These are phyloP conservation scores for Todiramphus chloris DNA, from an alignment of 2,113 vertebrate genomes.

Conservation along the genomic window DNA sequence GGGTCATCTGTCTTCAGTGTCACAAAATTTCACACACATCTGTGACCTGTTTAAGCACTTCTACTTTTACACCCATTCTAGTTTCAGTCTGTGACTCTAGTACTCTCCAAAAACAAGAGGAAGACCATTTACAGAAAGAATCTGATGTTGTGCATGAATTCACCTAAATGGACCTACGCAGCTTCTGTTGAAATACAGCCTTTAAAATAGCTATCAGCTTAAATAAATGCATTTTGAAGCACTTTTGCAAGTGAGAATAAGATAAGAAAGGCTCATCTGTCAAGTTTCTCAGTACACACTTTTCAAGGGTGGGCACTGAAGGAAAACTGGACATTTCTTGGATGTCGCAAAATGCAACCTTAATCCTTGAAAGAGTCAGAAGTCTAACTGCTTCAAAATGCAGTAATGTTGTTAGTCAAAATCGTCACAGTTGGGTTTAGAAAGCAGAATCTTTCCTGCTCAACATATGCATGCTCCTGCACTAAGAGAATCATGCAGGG, in stretches of 20 bases:
- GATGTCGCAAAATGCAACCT: neutral
- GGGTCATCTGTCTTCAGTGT: neutral
- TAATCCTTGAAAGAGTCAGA: neutral
- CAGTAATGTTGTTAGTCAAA: neutral
- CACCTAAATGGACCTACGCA: neutral
- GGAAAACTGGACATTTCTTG: neutral
- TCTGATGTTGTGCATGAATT: neutral
- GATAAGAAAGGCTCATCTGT: neutral
- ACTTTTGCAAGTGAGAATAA: neutral
- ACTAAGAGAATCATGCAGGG: rapidly evolving
- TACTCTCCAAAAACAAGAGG: neutral
- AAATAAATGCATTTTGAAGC: neutral
- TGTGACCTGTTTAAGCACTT: neutral
- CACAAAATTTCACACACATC: neutral
- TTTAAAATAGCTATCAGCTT: neutral
- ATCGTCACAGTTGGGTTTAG: neutral
- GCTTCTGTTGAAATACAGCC: neutral
- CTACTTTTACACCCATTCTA: neutral
- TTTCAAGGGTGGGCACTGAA: neutral
- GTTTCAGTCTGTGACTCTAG: neutral
- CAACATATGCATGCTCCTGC: neutral
- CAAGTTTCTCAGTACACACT: neutral
- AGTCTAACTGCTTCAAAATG: neutral
- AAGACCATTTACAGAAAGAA: neutral
- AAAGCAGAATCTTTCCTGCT: neutral